Evolutionary conservation across 1,140 invertebrate species (phyloP), one percentile per base, ranked within the genome.

Genomic region (Aphaenogaster floridana): DNA sequence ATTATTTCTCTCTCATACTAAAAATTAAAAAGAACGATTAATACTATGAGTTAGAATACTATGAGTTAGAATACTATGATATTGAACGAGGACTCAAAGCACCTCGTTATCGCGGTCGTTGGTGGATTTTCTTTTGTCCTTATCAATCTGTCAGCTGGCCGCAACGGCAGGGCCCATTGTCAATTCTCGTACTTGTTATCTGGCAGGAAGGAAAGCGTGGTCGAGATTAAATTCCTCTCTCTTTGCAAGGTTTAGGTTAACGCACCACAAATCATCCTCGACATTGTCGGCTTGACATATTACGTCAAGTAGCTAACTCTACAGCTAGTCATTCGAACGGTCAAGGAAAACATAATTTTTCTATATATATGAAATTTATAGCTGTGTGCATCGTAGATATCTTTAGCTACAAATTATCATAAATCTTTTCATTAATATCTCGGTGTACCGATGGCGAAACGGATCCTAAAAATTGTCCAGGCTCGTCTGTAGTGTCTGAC

Each of bases 171-270:
- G 28, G 72, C 39, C 52, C 52, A 90, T 86, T 83, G 86, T 88
- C 81, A 83, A 90, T 50, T 78, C 88, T 80, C 86, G 59, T 74
- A 63, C 88, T 88, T 83, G 80, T 89, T 91, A 92, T 91, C 86
- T 74, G 86, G 69, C 76, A 90, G 88, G 88, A 91, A 87, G 90
- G 81, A 90, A 90, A 90, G 88, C 80, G 86, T 90, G 88, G 88
- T 86, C 71, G 89, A 91, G 91, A 92, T 91, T 91, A 90, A 88
- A 90, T 87, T 87, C 64, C 89, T 72, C 81, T 81, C 63, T 76
- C 54, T 86, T 86, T 52, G 87, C 92, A 92, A 92, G 92, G 90
- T 92, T 92, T 93, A 93, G 90, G 89, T 93, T 93, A 92, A 76
- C 77, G 59, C 88, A 66, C 80, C 77, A 21, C 76, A 54, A 81